A percentile compares a stretch with the other conserved stretches of the same genome.
Conservation (phyloP, 2,113 vertebrate species). For the Upupa epops region DNA sequence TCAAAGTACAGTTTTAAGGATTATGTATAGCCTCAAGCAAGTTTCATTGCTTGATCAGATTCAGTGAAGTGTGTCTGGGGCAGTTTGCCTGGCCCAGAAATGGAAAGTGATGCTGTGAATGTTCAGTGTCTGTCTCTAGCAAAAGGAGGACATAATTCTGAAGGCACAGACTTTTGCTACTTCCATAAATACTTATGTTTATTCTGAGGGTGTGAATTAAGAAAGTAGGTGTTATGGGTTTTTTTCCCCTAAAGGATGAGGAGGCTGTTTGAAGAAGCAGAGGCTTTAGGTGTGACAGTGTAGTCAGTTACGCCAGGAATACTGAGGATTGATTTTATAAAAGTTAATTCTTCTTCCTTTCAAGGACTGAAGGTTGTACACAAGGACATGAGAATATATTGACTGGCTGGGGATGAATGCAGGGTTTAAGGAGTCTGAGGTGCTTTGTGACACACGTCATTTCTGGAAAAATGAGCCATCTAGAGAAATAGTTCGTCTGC, state of each 20-base stretch:
- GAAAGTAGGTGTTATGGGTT: conserved; percentile 7
- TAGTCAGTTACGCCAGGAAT: conserved; percentile 7
- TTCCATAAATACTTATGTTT: conserved; percentile 30
- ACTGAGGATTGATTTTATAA: conserved; percentile 53
- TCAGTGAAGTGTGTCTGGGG: neutral
- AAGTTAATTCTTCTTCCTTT: conserved; percentile 71
- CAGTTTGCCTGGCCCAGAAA: neutral
- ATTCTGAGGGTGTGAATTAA: conserved; percentile 43
- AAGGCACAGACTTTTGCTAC: conserved; percentile 27
- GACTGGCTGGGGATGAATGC: conserved; percentile 70
- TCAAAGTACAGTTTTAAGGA: neutral
- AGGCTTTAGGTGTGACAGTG: conserved; percentile 38
- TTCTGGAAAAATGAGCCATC: conserved; percentile 74
- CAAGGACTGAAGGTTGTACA: conserved; percentile 57
- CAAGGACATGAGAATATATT: conserved; percentile 63
- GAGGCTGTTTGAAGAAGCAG: conserved; percentile 33
- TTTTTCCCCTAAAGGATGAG: neutral
- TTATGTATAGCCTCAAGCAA: neutral
- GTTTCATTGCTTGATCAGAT: neutral
- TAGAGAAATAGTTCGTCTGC: conserved; percentile 69
- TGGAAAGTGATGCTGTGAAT: neutral
- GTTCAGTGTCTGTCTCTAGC: conserved; percentile 5
- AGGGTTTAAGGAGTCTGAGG: conserved; percentile 65
- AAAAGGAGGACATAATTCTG: conserved; percentile 24
- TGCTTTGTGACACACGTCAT: conserved; percentile 76